phyloP scores from a whole-genome alignment of 2,888 invertebrate species.

The Phalera bucephala region DNA sequence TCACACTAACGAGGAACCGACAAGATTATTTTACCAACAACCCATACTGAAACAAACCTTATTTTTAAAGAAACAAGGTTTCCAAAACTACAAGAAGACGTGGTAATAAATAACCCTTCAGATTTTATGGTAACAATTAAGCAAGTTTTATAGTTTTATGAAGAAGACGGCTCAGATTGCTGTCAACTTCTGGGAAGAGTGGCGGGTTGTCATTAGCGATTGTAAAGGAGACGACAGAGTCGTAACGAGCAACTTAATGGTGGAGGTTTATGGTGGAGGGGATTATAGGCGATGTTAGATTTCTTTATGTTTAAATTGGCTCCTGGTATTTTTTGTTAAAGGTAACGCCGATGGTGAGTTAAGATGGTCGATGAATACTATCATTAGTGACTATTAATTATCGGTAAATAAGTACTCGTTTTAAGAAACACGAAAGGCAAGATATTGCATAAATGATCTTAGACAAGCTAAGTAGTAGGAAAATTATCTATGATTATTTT shows the following conservation, averaged over 20 bases:
- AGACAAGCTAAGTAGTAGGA: no score
- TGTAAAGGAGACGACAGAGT: slow-evolving; percentile 73
- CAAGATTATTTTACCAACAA: slow-evolving; percentile 15
- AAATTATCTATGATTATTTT: no score
- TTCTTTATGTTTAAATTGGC: slow-evolving; percentile 36
- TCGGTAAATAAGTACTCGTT: no score
- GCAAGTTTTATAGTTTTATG: slow-evolving; percentile 74
- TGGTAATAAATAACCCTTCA: slow-evolving; percentile 42
- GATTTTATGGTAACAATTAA: slow-evolving; percentile 70
- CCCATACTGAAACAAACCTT: slow-evolving; percentile 14
- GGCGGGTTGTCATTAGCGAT: slow-evolving; percentile 67
- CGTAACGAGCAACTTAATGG: slow-evolving; percentile 69
- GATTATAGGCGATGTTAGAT: slow-evolving; percentile 25
- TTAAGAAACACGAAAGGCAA: no score
- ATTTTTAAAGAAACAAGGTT: neutral
- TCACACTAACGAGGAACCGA: slow-evolving; percentile 58
- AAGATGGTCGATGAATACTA: no score
- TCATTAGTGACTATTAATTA: no score
- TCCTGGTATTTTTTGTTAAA: slow-evolving; percentile 26
- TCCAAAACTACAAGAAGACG: neutral
- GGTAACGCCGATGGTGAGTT: no score
- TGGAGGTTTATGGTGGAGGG: slow-evolving; percentile 47
- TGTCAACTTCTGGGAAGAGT: slow-evolving; percentile 77
- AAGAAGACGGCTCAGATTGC: slow-evolving; percentile 45
- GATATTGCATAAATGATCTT: no score